Evolutionary conservation across 2,113 vertebrate genomes (phyloP).

Genomic region (Erpornis zantholeuca): DNA sequence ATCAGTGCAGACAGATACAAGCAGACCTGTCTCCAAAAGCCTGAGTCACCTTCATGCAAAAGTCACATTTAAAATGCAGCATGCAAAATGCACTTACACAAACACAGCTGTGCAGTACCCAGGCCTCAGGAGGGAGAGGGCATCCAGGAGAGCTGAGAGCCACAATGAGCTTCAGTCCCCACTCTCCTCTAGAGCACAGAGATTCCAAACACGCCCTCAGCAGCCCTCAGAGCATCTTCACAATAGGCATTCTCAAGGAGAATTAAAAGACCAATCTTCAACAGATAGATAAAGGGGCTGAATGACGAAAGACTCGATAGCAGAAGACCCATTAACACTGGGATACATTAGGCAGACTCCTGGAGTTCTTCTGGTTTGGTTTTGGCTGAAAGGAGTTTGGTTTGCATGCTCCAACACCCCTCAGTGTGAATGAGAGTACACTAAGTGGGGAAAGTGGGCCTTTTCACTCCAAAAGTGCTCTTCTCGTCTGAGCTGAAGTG

Average conservation of each 20-base stretch:
- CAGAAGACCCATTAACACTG: background rate
- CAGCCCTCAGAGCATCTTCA: background rate
- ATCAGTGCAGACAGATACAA: background rate
- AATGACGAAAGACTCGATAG: background rate
- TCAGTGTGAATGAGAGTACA: background rate
- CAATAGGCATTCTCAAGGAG: background rate
- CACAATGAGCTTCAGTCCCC: background rate
- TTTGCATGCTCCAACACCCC: background rate
- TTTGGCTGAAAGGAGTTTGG: background rate
- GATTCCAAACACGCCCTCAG: background rate
- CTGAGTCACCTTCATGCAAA: background rate
- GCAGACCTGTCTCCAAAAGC: background rate
- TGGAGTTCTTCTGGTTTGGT: background rate
- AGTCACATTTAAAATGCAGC: background rate
- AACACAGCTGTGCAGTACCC: background rate
- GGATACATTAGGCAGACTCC: background rate
- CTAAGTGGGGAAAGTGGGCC: background rate
- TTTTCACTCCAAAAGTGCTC: background rate
- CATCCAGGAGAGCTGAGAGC: background rate
- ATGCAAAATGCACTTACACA: background rate
- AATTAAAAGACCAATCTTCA: background rate
- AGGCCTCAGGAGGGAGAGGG: background rate
- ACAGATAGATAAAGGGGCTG: background rate
- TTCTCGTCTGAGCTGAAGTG: background rate
- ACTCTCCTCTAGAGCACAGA: background rate